A percentile compares a stretch with the other conserved stretches of the same genome.
Conservation (phyloP, 1,140 invertebrate genomes). For the Drosophila mojavensis region DNA sequence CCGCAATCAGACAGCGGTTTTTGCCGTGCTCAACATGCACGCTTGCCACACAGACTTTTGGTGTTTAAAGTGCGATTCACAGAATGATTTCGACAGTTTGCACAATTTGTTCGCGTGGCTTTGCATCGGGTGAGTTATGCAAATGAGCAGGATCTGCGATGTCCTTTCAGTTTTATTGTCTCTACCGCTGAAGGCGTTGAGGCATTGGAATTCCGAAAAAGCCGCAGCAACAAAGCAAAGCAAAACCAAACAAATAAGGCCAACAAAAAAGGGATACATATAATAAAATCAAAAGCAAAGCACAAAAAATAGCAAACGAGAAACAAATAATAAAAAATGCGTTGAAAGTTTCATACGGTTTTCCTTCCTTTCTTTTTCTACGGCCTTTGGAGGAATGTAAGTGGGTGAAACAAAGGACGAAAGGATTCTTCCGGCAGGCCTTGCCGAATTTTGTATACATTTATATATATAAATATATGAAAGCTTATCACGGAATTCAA, state of each 20-base stretch:
- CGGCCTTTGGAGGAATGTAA: constrained; percentile 18
- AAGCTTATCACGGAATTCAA: constrained; percentile 17
- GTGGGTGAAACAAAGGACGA: constrained; percentile 57
- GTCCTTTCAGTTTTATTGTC: constrained; percentile 59
- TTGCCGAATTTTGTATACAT: constrained; percentile 10
- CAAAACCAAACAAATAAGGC: constrained; percentile 52
- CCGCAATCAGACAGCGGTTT: constrained; percentile 40
- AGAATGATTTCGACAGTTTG: constrained; percentile 37
- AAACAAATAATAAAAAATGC: constrained; percentile 65
- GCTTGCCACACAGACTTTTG: not conserved
- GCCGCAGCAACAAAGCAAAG: constrained; percentile 41
- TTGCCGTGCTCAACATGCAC: no score
- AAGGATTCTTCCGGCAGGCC: constrained; percentile 31
- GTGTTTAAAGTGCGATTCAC: constrained; percentile 45
- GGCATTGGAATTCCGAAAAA: constrained; percentile 58
- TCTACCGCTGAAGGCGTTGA: constrained; percentile 50
- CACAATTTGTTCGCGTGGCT: constrained; percentile 18
- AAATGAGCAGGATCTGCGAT: constrained; percentile 50
- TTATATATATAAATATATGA: constrained; percentile 15
- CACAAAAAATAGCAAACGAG: constrained; percentile 6
- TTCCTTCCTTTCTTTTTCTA: constrained; percentile 12
- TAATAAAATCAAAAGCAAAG: constrained; percentile 4
- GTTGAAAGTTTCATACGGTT: constrained; percentile 71
- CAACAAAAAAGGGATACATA: constrained; percentile 9
- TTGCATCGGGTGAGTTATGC: constrained; percentile 46